A percentile compares a stretch with the other conserved stretches of the same genome.
Conservation (phyloP, 2,113 vertebrate species). For the Chamaetylas fuelleborni region DNA sequence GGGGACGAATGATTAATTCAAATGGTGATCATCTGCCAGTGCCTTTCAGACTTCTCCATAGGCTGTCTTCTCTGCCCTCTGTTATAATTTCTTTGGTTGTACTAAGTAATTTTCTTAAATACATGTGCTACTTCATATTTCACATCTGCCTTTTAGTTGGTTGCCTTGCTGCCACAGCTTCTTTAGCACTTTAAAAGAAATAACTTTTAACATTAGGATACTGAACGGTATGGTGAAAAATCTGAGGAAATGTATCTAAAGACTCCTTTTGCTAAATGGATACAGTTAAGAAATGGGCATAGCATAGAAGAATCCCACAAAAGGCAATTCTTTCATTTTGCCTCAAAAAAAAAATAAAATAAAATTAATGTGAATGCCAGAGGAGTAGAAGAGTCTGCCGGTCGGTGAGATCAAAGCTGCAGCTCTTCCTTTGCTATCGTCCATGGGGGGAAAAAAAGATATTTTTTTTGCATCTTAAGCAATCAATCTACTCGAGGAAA, state of each 20-base stretch:
- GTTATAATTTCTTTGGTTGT: neutral
- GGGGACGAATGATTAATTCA: neutral
- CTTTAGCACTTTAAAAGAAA: neutral
- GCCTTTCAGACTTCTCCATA: neutral
- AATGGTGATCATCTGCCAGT: neutral
- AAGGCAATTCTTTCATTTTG: neutral
- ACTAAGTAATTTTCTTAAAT: neutral
- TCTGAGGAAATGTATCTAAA: neutral
- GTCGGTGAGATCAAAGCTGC: conserved; percentile 19
- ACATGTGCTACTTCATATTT: neutral
- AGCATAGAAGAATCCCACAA: neutral
- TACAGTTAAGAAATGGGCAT: neutral
- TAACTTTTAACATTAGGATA: neutral
- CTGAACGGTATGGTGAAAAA: neutral
- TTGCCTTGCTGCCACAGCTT: neutral
- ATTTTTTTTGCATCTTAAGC: neutral
- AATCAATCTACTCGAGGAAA: neutral
- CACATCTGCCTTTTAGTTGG: neutral
- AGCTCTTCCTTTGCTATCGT: neutral
- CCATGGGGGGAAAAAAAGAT: accelerated
- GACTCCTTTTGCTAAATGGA: neutral
- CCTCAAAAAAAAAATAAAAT: neutral
- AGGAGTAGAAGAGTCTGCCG: neutral
- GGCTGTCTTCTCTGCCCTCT: neutral
- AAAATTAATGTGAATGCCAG: neutral